phyloP scores from a whole-genome alignment of 2,888 invertebrate genomes.

The Morinoia aosen region DNA sequence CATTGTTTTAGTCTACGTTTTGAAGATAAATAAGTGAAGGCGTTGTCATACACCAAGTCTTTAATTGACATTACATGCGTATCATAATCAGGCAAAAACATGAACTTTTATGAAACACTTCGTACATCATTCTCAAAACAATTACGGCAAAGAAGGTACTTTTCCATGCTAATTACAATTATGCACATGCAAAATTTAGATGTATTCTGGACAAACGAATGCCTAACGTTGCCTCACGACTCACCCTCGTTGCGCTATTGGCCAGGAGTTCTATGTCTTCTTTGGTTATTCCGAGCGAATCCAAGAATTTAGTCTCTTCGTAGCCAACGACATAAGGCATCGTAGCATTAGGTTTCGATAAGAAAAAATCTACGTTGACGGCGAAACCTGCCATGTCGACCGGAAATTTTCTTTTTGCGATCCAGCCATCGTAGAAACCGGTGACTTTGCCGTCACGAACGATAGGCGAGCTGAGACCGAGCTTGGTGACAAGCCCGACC shows the following conservation, averaged over 20 bases:
- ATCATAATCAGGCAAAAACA: background rate
- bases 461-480: conserved; percentile 80
- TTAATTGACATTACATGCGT: too few relatives aligned
- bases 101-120: background rate
- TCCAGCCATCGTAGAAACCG: conserved; percentile 86
- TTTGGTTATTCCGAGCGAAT: conserved; percentile 78
- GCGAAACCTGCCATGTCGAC: conserved; percentile 90
- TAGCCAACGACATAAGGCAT: conserved; percentile 83
- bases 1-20: too few relatives aligned
- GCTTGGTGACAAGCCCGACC: conserved; percentile 84
- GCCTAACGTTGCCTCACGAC: background rate
- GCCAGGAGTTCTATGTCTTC: conserved; percentile 83
- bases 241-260: conserved; percentile 78
- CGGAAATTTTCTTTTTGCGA: conserved; percentile 82
- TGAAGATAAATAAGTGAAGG: too few relatives aligned
- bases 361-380: conserved; percentile 76
- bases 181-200: too few relatives aligned
- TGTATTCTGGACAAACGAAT: background rate
- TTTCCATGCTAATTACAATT: background rate
- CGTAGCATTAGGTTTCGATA: conserved; percentile 76
- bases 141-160: background rate
- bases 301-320: conserved; percentile 85
- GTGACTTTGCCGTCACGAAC: conserved; percentile 71
- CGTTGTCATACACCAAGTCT: too few relatives aligned
- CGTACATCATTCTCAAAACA: background rate